These are phyloP conservation scores for Pseudotriccus pelzelni DNA, from an alignment of 2,797 vertebrate genomes.

Conservation along the genomic window DNA sequence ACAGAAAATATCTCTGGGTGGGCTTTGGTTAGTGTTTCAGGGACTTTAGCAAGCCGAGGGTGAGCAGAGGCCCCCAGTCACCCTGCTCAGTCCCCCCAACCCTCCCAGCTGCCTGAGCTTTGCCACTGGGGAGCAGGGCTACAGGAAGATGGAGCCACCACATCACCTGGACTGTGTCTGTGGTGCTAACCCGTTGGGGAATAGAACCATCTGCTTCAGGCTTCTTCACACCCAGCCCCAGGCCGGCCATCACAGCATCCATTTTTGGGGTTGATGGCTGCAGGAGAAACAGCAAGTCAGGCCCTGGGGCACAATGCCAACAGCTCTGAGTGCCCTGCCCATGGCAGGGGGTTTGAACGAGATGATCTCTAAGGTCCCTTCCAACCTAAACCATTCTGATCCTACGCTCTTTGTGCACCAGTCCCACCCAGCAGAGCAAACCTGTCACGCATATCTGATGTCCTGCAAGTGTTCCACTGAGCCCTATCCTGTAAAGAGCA, in stretches of 20 bases:
- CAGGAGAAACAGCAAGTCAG: constrained; percentile 10
- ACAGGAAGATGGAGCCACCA: background rate
- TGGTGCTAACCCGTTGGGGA: constrained; percentile 62
- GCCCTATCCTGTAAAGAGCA: background rate
- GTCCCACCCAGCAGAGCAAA: background rate
- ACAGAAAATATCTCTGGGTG: background rate
- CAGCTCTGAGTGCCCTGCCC: background rate
- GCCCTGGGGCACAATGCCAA: background rate
- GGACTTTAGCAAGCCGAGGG: background rate
- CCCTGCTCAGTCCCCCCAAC: background rate
- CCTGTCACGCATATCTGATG: background rate
- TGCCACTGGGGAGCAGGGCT: background rate
- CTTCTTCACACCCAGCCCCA: constrained; percentile 81
- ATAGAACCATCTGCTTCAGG: constrained; percentile 75
- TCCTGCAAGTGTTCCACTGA: background rate
- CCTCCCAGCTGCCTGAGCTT: background rate
- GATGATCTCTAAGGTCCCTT: background rate
- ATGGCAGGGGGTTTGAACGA: rapidly evolving
- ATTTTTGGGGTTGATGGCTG: constrained; percentile 83
- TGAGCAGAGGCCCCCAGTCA: background rate
- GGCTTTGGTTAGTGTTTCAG: background rate
- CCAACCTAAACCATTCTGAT: background rate
- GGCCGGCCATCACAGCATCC: constrained; percentile 75
- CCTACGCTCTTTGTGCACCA: background rate
- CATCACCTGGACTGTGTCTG: constrained; percentile 79